Conservation (phyloP, 1,140 invertebrate species). For the Anastrepha obliqua region DNA sequence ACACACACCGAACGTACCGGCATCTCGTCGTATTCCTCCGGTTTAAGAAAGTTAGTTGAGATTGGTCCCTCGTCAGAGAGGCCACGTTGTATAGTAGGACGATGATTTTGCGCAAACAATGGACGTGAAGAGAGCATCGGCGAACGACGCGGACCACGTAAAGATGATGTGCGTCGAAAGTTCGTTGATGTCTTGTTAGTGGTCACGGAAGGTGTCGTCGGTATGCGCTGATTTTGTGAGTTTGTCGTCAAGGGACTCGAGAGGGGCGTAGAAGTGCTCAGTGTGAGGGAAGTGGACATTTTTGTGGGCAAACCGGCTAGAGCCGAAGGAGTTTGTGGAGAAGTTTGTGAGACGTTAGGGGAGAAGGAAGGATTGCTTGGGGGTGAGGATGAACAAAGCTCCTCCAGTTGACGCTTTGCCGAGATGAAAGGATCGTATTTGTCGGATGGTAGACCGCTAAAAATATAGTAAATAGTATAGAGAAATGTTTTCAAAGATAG, state of each 20-base stretch:
- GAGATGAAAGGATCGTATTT: constrained; percentile 81
- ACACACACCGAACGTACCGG: constrained; percentile 70
- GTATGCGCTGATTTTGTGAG: constrained; percentile 55
- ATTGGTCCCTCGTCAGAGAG: constrained; percentile 73
- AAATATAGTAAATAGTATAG: constrained; percentile 56
- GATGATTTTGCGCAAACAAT: constrained; percentile 68
- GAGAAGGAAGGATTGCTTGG: constrained; percentile 32
- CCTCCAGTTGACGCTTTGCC: constrained; percentile 82
- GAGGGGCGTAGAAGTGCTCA: constrained; percentile 47
- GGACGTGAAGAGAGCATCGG: constrained; percentile 67
- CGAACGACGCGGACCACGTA: constrained; percentile 67
- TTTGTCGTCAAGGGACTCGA: constrained; percentile 52
- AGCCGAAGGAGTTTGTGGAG: constrained; percentile 57
- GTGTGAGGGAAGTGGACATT: constrained; percentile 60
- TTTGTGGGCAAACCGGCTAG: constrained; percentile 58
- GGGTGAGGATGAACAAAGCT: constrained; percentile 76
- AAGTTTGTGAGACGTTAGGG: constrained; percentile 5
- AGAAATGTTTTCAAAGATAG: background rate
- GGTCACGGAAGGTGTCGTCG: background rate
- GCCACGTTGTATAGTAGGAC: constrained; percentile 71
- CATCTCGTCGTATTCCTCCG: constrained; percentile 73
- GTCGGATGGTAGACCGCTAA: constrained; percentile 72
- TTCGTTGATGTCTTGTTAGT: constrained; percentile 60
- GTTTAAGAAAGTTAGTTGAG: constrained; percentile 72
- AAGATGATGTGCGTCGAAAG: constrained; percentile 70